Conservation (phyloP, 2,113 vertebrate genomes). For the Pionites leucogaster region DNA sequence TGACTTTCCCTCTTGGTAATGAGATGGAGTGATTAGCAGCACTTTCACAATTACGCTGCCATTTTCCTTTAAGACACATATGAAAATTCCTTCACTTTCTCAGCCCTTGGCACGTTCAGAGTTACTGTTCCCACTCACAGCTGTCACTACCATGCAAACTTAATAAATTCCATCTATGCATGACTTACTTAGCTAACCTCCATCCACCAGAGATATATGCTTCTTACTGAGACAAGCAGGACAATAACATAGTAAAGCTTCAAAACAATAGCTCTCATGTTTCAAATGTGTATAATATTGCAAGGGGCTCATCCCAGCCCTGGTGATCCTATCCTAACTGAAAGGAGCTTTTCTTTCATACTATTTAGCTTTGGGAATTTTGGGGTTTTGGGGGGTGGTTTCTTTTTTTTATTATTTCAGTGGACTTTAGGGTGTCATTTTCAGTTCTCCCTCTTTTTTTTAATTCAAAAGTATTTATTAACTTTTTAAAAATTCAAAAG, state of each 20-base stretch:
- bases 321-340: not conserved
- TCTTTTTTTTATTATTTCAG: not conserved
- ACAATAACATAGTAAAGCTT: constrained; percentile 63
- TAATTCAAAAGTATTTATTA: not conserved
- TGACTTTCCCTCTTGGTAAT: constrained; percentile 43
- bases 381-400: not conserved
- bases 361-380: not conserved
- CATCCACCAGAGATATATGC: constrained; percentile 59
- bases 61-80: constrained; percentile 50
- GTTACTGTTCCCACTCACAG: constrained; percentile 61
- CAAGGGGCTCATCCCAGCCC: constrained; percentile 23
- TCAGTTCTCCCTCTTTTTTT: not conserved
- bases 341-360: constrained; percentile 1
- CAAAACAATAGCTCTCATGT: constrained; percentile 64
- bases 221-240: constrained; percentile 61
- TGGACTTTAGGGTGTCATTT: not conserved
- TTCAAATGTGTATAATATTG: constrained; percentile 48
- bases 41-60: constrained; percentile 53
- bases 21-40: constrained; percentile 52
- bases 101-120: constrained; percentile 51
- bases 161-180: constrained; percentile 72
- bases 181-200: constrained; percentile 70
- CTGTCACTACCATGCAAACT: constrained; percentile 63
- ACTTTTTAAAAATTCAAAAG: not conserved
- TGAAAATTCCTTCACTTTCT: constrained; percentile 57